Evolutionary conservation across 2,888 invertebrate species (phyloP).

Genomic region (Papilio demoleus): DNA sequence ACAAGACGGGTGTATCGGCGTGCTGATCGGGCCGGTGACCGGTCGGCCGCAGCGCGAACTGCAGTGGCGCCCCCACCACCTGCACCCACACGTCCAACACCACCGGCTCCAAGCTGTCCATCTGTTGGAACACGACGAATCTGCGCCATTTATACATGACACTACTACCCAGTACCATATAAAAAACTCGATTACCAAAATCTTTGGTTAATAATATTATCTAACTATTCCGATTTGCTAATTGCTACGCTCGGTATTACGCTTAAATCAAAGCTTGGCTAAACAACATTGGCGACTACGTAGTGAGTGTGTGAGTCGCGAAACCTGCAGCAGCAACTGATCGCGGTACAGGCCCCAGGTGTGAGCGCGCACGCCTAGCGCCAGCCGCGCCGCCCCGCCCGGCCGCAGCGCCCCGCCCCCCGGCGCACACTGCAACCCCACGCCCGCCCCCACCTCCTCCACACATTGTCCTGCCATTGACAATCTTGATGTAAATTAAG

Average conservation of each 20-base stretch:
- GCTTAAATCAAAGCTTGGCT: no score
- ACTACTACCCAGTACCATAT: no score
- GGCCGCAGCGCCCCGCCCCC: slow-evolving; percentile 42
- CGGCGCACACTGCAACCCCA: slow-evolving; percentile 53
- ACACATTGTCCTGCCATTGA: slow-evolving; percentile 56
- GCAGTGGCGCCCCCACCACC: slow-evolving; percentile 60
- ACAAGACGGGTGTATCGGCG: slow-evolving; percentile 10
- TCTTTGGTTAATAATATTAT: no score
- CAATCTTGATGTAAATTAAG: slow-evolving; percentile 25
- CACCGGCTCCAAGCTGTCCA: slow-evolving; percentile 58
- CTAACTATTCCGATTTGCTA: no score
- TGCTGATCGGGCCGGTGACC: neutral
- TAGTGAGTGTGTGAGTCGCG: neutral
- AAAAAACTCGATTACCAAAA: no score
- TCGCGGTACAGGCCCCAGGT: slow-evolving; percentile 70
- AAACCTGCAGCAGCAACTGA: slow-evolving; percentile 65
- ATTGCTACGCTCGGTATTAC: no score
- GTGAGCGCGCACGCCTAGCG: slow-evolving; percentile 60
- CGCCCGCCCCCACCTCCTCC: slow-evolving; percentile 51
- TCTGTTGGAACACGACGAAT: slow-evolving; percentile 39
- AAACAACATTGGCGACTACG: no score
- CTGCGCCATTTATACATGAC: neutral
- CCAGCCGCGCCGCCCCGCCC: slow-evolving; percentile 40
- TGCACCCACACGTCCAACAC: slow-evolving; percentile 69
- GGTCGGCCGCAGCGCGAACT: slow-evolving; percentile 49